Percentiles rank a stretch among this genome's conserved stretches.
These are phyloP conservation scores for Mareca penelope DNA, from an alignment of 2,797 vertebrate species.

Conservation along the genomic window DNA sequence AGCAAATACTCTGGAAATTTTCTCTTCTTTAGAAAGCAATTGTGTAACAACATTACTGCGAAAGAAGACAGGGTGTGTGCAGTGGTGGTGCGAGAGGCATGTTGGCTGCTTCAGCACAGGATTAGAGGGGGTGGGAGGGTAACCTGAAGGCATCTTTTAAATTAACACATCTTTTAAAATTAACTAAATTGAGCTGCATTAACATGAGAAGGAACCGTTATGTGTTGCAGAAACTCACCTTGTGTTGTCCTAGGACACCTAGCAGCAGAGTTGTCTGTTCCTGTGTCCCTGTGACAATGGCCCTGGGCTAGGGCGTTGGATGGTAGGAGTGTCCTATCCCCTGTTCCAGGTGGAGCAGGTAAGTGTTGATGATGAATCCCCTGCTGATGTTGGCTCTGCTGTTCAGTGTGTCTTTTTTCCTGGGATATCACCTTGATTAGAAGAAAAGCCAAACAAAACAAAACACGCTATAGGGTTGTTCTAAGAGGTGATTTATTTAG, in stretches of 20 bases:
- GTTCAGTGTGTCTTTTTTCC: background rate
- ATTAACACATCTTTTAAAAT: background rate
- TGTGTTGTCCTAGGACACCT: background rate
- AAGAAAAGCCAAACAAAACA: no score
- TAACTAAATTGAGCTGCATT: background rate
- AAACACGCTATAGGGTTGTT: no score
- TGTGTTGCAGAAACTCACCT: background rate
- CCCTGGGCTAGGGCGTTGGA: background rate
- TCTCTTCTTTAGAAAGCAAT: background rate
- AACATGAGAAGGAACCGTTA: background rate
- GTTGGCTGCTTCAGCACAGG: background rate
- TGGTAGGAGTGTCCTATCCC: background rate
- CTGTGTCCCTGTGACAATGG: accelerated
- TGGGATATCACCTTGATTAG: no score
- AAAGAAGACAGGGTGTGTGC: no score
- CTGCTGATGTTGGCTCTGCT: background rate
- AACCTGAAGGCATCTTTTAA: background rate
- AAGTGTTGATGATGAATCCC: background rate
- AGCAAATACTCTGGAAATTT: background rate
- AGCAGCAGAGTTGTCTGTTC: background rate
- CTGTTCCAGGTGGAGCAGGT: background rate
- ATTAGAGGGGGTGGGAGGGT: background rate
- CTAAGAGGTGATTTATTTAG: no score
- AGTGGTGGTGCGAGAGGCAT: accelerated
- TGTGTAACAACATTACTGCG: background rate